phyloP scores from a whole-genome alignment of 2,797 vertebrate species.

The Australoheros facetus region DNA sequence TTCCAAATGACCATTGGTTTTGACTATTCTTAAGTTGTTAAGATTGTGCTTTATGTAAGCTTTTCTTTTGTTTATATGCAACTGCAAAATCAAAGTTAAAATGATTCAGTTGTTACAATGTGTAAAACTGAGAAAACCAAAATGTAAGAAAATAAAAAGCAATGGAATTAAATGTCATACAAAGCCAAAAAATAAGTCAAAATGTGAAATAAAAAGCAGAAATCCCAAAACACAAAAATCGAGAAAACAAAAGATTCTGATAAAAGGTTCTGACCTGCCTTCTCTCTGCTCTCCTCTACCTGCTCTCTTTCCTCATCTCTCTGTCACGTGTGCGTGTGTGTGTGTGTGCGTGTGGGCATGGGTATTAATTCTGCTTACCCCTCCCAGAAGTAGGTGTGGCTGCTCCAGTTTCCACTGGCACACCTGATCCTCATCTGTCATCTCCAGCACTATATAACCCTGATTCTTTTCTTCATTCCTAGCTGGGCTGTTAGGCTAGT shows the following conservation, averaged over 20 bases:
- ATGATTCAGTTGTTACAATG: background rate
- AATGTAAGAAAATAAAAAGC: background rate
- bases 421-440: conserved; percentile 5
- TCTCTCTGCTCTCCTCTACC: background rate
- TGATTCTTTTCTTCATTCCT: background rate
- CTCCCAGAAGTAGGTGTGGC: background rate
- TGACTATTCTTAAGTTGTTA: background rate
- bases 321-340: background rate
- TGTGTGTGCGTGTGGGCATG: background rate
- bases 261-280: background rate
- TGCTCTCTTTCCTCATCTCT: background rate
- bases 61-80: background rate
- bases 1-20: background rate
- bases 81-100: background rate
- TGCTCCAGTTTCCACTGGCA: background rate
- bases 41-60: background rate
- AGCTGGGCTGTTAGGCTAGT: background rate
- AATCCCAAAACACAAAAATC: background rate
- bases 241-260: background rate
- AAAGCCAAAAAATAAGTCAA: background rate
- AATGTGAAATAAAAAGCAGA: background rate
- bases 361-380: background rate
- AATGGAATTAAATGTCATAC: background rate
- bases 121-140: background rate
- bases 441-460: background rate